Percentiles rank a stretch among this genome's conserved stretches.
phyloP scores from a whole-genome alignment of 2,888 invertebrate species.

The Elgonia sp. region DNA sequence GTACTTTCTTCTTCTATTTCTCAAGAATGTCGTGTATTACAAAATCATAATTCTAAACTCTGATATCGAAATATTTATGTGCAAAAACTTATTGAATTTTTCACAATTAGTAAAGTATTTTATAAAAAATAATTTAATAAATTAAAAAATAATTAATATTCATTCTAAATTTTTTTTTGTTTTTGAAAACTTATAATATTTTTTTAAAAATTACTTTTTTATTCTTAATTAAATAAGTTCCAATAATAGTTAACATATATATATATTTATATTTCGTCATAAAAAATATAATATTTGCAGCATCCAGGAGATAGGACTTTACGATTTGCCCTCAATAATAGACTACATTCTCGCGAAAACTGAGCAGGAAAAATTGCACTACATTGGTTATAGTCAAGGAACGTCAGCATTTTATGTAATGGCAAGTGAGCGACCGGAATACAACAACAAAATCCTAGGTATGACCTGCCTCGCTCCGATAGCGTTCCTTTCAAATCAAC shows the following conservation, averaged over 20 bases:
- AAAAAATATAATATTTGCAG: too few relatives aligned
- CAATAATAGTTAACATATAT: too few relatives aligned
- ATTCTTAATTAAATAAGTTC: too few relatives aligned
- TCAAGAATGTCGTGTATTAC: neutral
- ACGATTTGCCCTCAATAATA: constrained; percentile 89
- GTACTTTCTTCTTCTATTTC: constrained; percentile 15
- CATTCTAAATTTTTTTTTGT: too few relatives aligned
- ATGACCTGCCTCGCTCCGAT: constrained; percentile 86
- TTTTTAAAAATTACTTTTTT: too few relatives aligned
- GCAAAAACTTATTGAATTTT: neutral
- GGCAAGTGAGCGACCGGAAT: constrained; percentile 85
- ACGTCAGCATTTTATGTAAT: constrained; percentile 86
- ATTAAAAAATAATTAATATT: too few relatives aligned
- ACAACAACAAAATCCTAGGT: constrained; percentile 85
- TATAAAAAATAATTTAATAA: neutral
- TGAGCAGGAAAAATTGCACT: constrained; percentile 87
- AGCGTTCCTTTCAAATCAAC: constrained; percentile 85
- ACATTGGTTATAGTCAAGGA: constrained; percentile 90
- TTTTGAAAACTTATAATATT: too few relatives aligned
- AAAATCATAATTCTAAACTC: neutral
- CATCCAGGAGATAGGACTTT: constrained; percentile 89
- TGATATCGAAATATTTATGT: too few relatives aligned
- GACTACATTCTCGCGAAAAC: constrained; percentile 87
- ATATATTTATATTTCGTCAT: too few relatives aligned
- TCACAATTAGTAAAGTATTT: neutral